Conservation (phyloP, 2,113 vertebrate genomes). For the Emydura subglobosa region DNA sequence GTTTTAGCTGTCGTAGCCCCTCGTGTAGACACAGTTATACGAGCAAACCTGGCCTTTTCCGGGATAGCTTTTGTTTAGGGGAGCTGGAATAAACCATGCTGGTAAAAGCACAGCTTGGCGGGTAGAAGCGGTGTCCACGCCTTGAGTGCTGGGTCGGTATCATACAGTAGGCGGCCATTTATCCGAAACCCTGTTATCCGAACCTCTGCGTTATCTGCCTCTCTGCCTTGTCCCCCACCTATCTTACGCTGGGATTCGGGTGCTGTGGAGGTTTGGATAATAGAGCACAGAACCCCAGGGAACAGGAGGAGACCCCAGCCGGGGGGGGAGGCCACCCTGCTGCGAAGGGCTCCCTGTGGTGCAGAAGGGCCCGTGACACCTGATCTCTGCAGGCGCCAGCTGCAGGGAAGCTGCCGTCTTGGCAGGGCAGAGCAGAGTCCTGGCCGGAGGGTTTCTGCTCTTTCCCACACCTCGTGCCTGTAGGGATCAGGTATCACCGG, state of each 20-base stretch:
- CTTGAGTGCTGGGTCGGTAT: background rate
- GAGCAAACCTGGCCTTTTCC: background rate
- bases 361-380: too few species aligned
- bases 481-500: too few species aligned
- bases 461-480: too few species aligned
- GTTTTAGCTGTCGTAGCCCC: background rate
- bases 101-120: background rate
- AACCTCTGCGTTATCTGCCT: background rate
- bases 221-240: background rate
- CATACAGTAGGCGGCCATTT: background rate
- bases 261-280: background rate
- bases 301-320: background rate
- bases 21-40: background rate
- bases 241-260: background rate
- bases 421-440: background rate
- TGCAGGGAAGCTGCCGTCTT: background rate
- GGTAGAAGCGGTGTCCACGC: background rate
- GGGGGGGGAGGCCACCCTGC: background rate
- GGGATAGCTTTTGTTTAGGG: background rate
- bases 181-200: background rate
- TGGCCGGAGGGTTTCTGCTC: background rate
- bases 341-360: too few species aligned
- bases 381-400: background rate
- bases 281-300: background rate
- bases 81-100: background rate